A percentile compares a stretch with the other conserved stretches of the same genome.
Conservation (phyloP, 2,797 vertebrate species). For the Melanogrammus aeglefinus region DNA sequence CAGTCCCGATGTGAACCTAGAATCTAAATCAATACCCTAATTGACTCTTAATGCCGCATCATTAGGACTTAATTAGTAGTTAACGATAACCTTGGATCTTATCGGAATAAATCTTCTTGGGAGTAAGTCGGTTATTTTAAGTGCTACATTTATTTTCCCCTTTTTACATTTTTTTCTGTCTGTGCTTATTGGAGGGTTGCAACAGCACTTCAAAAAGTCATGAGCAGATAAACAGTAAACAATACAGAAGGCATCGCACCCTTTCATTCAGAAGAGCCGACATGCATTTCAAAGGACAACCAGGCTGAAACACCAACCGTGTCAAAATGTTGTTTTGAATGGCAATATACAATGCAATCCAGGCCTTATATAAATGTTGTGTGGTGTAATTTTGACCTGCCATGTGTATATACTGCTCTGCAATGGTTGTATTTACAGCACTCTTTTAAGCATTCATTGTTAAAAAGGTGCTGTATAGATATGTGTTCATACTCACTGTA, state of each 20-base stretch:
- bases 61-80: slow-evolving; percentile 11
- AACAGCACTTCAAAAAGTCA: background rate
- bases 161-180: background rate
- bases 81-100: background rate
- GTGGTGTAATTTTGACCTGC: background rate
- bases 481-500: no score
- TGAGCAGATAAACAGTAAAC: background rate
- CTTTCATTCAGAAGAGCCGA: background rate
- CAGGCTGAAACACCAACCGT: background rate
- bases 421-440: no score
- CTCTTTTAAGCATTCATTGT: no score
- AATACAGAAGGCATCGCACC: background rate
- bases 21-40: slow-evolving; percentile 44
- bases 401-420: no score
- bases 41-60: slow-evolving; percentile 25
- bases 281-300: background rate
- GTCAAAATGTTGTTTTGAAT: background rate
- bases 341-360: background rate
- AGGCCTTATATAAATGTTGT: background rate
- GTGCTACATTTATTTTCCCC: background rate
- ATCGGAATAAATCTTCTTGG: background rate
- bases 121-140: background rate
- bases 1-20: slow-evolving; percentile 23
- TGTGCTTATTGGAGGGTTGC: background rate
- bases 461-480: no score